phyloP scores from a whole-genome alignment of 2,113 vertebrate genomes.

The Caloenas nicobarica region DNA sequence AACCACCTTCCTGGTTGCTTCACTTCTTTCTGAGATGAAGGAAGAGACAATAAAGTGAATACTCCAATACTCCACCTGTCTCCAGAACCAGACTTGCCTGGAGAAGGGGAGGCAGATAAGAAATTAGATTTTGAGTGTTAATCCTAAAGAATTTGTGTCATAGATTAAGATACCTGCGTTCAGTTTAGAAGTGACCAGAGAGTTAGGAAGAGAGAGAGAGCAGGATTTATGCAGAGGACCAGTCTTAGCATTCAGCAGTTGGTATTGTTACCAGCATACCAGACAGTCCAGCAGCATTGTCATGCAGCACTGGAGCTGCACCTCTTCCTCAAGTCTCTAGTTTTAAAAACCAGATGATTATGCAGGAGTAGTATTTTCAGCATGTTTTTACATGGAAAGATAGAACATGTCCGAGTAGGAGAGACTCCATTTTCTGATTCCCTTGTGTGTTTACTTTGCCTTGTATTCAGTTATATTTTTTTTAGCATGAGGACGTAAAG shows the following conservation, averaged over 20 bases:
- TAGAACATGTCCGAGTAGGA: neutral
- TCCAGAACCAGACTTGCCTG: neutral
- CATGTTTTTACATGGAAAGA: neutral
- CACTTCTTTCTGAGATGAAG: neutral
- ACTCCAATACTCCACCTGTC: neutral
- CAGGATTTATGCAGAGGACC: neutral
- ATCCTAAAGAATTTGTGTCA: neutral
- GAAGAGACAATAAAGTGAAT: neutral
- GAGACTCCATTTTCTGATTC: constrained; percentile 30
- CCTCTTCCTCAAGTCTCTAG: neutral
- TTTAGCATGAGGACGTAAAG: neutral
- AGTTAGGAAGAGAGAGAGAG: neutral
- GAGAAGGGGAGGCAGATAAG: neutral
- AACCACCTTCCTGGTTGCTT: constrained; percentile 10
- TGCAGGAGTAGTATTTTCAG: neutral
- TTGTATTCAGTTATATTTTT: neutral
- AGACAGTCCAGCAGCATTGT: neutral
- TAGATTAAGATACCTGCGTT: neutral
- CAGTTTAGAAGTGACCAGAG: neutral
- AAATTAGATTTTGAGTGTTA: constrained; percentile 6
- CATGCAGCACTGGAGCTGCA: neutral
- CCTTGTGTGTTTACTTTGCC: constrained; percentile 19
- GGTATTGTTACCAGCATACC: neutral
- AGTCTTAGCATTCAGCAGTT: neutral
- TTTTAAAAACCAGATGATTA: neutral